Conservation (phyloP, 1,140 invertebrate genomes). For the Sipha flava region DNA sequence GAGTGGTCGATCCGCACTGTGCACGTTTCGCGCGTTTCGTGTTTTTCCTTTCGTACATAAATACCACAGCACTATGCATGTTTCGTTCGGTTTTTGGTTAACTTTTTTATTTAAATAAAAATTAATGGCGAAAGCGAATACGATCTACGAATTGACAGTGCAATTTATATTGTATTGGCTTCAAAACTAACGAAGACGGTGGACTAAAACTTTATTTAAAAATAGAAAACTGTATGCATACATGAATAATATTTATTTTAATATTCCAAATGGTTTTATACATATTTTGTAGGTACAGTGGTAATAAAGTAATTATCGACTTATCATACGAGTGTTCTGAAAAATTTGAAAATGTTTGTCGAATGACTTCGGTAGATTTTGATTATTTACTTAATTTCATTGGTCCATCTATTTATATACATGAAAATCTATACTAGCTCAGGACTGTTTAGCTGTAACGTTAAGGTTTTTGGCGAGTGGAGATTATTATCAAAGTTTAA, state of each 20-base stretch:
- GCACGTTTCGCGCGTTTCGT: neutral
- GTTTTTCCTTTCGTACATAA: neutral
- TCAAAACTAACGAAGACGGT: neutral
- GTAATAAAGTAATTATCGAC: neutral
- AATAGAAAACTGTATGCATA: neutral
- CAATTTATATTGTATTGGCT: neutral
- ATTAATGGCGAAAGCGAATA: neutral
- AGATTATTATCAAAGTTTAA: neutral
- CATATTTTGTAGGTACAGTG: neutral
- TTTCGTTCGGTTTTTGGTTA: neutral
- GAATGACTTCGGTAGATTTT: neutral
- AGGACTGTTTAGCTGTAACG: neutral
- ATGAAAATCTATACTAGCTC: neutral
- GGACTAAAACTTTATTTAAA: neutral
- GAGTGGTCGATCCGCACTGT: too few species aligned
- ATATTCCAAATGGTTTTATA: neutral
- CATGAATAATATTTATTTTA: neutral
- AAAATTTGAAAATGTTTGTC: conserved; percentile 34
- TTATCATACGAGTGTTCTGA: neutral
- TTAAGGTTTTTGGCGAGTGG: neutral
- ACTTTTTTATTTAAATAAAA: neutral
- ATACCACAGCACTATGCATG: too few species aligned
- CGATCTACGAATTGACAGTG: neutral
- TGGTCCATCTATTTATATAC: neutral
- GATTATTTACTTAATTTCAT: neutral